These are phyloP conservation scores for Achroia grisella DNA, from an alignment of 1,140 invertebrate species.

Conservation along the genomic window DNA sequence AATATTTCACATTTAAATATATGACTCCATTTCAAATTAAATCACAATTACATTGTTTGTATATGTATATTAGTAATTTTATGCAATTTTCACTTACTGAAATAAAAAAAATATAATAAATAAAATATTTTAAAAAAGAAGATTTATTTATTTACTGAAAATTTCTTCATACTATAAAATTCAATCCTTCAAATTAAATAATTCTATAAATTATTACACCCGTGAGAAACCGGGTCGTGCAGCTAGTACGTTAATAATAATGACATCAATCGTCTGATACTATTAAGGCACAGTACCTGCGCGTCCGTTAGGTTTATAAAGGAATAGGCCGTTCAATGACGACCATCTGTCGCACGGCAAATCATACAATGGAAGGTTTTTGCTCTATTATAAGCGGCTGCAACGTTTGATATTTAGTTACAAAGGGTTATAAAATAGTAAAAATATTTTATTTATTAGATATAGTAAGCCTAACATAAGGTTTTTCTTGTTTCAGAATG, in stretches of 20 bases:
- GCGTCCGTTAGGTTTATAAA: slow-evolving; percentile 14
- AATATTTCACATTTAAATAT: too few relatives aligned
- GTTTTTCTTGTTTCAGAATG: slow-evolving; percentile 59
- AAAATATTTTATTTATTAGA: not conserved
- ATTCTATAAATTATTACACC: too few relatives aligned
- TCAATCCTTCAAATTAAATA: too few relatives aligned
- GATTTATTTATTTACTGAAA: too few relatives aligned
- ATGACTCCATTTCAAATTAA: too few relatives aligned
- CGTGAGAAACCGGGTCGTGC: too few relatives aligned
- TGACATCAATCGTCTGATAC: not conserved
- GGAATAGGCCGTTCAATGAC: slow-evolving; percentile 16
- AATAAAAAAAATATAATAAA: too few relatives aligned
- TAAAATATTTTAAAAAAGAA: too few relatives aligned
- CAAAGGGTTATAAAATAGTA: slow-evolving; percentile 14
- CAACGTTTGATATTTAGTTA: slow-evolving; percentile 6
- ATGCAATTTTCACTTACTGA: too few relatives aligned
- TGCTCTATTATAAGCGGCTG: slow-evolving; percentile 6
- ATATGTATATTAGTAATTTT: too few relatives aligned
- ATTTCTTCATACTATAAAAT: too few relatives aligned
- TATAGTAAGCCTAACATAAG: not conserved
- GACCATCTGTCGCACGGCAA: slow-evolving; percentile 19
- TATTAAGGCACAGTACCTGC: slow-evolving; percentile 3
- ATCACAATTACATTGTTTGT: too few relatives aligned
- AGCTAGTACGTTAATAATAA: not conserved
- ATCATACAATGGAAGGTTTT: slow-evolving; percentile 20